phyloP scores from a whole-genome alignment of 2,113 vertebrate species.

The Cygnus buccinator region DNA sequence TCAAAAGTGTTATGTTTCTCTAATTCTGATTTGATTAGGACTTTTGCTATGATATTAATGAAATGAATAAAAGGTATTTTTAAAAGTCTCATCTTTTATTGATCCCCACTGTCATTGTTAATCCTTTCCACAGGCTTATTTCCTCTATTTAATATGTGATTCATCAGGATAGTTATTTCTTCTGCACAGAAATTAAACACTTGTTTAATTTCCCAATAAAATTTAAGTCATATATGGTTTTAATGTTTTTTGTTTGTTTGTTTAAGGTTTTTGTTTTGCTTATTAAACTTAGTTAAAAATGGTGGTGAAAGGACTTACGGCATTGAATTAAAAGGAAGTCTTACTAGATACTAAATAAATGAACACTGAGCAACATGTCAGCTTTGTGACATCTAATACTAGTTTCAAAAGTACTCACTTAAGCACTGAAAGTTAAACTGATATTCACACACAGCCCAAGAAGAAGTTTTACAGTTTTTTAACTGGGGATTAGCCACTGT shows the following conservation, averaged over 20 bases:
- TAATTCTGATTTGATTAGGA: background rate
- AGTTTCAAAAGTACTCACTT: background rate
- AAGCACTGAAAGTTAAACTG: background rate
- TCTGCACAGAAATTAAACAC: background rate
- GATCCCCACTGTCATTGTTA: background rate
- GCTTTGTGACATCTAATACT: background rate
- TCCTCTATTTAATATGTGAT: background rate
- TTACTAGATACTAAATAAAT: background rate
- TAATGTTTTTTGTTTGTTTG: background rate
- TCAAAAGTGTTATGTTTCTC: background rate
- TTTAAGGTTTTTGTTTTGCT: background rate
- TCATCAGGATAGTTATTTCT: background rate
- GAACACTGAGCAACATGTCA: background rate
- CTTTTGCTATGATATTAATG: background rate
- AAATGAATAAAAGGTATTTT: background rate
- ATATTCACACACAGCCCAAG: background rate
- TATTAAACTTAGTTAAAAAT: background rate
- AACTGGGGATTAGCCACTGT: background rate
- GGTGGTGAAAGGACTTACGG: background rate
- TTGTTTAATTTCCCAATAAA: background rate
- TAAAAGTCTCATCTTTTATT: background rate
- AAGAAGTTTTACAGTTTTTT: background rate
- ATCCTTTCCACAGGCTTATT: background rate
- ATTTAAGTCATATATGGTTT: background rate
- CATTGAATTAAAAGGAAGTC: background rate